Evolutionary conservation across 2,113 vertebrate genomes (phyloP), one percentile per base, ranked within the genome.

Genomic region (Pluvianellus socialis): DNA sequence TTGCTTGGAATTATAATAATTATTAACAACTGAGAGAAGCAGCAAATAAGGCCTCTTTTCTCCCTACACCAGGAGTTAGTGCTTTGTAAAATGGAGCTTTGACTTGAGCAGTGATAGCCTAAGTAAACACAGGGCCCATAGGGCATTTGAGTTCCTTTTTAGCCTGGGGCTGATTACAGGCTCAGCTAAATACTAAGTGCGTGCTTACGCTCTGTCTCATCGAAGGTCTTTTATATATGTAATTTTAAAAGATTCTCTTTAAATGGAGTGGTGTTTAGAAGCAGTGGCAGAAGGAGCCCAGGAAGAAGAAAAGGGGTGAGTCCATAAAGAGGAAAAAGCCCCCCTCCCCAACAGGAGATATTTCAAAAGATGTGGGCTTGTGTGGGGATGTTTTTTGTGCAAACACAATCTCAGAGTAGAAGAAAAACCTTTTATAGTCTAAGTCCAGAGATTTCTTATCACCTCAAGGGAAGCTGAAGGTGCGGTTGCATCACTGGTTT

Each of bases 1-100:
- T 97, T 95, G 21, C 56, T 81, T 91, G 50, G 91, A 96, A 92
- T 96, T 74, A 50, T 61, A 87, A 44, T 92, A 80, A 87, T 81
- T 92, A 88, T 86, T 92, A 92, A 79, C n/a, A 86, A 30, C 47
- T 61, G 35, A 59, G 26, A 12, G 33, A 89, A 80, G 30, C 42
- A 86, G 53, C 42, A 94, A 87, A 27, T 75, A 75, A 74, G 66
- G 66, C 21, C 11, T 77, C 55, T 94, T 88, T 88, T 85, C 70
- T 94, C 49, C 45, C 17, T 90, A 35, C 63, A 58, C 32, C 30
- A 58, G 71, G 40, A 42, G 61, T 73, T 88, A 88, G 55, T n/a
- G 9, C 53, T 91, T 92, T 45, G 47, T 85, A 61, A 91, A 91
- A 84, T 49, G 38, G 33, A 75, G 53, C 18, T 66, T 63, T 91